These are phyloP conservation scores for Ctenopoma multispine DNA, from an alignment of 2,797 vertebrate species.

Conservation along the genomic window DNA sequence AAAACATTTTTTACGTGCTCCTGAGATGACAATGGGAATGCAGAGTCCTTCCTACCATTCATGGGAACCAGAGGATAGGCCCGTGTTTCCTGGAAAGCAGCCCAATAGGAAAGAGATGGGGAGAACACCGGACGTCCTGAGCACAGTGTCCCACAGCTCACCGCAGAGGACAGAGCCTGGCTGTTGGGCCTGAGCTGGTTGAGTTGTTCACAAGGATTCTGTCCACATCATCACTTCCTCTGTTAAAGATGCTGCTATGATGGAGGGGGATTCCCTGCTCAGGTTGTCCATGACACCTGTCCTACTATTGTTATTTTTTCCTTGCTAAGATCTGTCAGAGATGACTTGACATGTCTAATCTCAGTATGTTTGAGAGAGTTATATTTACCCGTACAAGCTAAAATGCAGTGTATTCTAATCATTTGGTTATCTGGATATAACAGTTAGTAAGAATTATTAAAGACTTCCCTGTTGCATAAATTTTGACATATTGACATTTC, in stretches of 20 bases:
- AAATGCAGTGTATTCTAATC: neutral
- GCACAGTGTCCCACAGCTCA: constrained; percentile 32
- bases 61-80: constrained; percentile 72
- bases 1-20: constrained; percentile 73
- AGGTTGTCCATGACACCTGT: constrained; percentile 67
- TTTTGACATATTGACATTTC: constrained; percentile 11
- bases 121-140: constrained; percentile 76
- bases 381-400: neutral
- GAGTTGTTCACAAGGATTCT: constrained; percentile 72
- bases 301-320: constrained; percentile 4
- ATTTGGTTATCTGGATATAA: neutral
- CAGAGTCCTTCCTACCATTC: constrained; percentile 70
- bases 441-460: neutral
- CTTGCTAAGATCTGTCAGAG: constrained; percentile 11
- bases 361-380: neutral
- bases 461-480: neutral
- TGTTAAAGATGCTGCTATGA: constrained; percentile 21
- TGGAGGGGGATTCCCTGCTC: constrained; percentile 71
- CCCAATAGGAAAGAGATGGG: constrained; percentile 71
- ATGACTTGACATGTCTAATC: neutral
- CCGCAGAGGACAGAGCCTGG: neutral
- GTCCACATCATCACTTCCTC: constrained; percentile 70
- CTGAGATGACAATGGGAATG: constrained; percentile 74
- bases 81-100: constrained; percentile 79
- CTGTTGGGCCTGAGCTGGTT: constrained; percentile 17